These are phyloP conservation scores for Edolisoma coerulescens DNA, from an alignment of 2,113 vertebrate genomes.

Conservation along the genomic window DNA sequence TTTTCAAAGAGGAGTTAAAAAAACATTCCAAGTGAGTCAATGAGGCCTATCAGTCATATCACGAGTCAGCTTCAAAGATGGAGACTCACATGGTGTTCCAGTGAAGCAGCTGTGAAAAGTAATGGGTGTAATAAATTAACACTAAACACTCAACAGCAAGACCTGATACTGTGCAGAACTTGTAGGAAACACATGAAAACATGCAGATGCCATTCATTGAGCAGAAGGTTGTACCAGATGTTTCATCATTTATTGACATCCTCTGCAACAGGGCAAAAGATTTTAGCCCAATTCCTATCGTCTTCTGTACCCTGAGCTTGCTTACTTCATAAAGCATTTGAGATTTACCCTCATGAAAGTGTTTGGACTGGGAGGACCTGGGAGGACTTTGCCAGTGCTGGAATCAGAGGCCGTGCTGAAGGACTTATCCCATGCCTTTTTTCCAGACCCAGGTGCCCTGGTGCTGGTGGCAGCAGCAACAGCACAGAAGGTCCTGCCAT, in stretches of 20 bases:
- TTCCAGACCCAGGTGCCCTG: accelerated
- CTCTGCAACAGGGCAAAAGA: neutral
- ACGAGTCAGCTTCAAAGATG: neutral
- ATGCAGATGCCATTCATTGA: neutral
- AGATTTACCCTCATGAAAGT: neutral
- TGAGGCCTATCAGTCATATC: neutral
- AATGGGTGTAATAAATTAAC: neutral
- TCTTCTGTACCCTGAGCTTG: neutral
- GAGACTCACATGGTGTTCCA: neutral
- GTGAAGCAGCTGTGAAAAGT: neutral
- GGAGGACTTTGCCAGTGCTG: neutral
- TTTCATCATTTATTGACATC: neutral
- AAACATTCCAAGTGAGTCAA: neutral
- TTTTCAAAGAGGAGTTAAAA: neutral
- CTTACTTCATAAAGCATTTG: neutral
- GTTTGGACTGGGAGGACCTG: neutral
- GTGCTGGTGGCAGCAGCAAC: too few species aligned
- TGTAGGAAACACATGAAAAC: accelerated
- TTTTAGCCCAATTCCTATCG: neutral
- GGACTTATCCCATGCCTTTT: neutral
- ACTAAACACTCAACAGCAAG: neutral
- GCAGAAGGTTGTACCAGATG: neutral
- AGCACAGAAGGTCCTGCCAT: accelerated
- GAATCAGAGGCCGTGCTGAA: neutral
- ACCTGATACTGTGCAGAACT: neutral